phyloP scores from a whole-genome alignment of 2,888 invertebrate species.

The Autographa gamma region DNA sequence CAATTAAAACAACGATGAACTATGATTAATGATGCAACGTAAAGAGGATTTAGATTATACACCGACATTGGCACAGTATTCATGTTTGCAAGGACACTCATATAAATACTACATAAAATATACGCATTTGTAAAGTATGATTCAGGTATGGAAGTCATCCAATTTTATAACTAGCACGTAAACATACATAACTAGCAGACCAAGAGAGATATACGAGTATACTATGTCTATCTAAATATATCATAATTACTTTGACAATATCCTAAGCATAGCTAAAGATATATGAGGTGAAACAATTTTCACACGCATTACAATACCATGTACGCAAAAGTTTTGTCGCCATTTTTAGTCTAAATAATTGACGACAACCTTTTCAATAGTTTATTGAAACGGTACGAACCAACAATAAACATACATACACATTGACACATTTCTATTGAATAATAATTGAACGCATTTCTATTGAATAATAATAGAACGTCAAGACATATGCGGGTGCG shows the following conservation, averaged over 20 bases:
- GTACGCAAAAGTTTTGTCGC: too few species aligned
- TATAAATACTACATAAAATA: not conserved
- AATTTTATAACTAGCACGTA: not conserved
- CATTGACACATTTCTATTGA: slow-evolving; percentile 16
- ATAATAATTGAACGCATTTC: slow-evolving; percentile 21
- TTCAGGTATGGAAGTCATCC: slow-evolving; percentile 2
- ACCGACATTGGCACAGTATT: not conserved
- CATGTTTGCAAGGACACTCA: not conserved
- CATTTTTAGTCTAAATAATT: not conserved
- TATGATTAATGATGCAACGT: slow-evolving; percentile 1
- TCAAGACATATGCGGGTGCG: slow-evolving; percentile 41
- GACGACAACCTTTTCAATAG: not conserved
- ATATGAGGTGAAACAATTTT: too few species aligned
- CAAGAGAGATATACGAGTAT: too few species aligned
- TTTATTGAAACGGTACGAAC: not conserved
- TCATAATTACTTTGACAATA: too few species aligned
- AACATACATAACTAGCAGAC: too few species aligned
- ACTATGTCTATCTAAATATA: too few species aligned
- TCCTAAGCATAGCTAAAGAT: too few species aligned
- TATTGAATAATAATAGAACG: slow-evolving; percentile 26
- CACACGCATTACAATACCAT: too few species aligned
- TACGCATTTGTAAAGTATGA: slow-evolving; percentile 1
- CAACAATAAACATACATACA: not conserved
- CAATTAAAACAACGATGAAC: slow-evolving; percentile 4
- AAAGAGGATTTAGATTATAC: not conserved